Evolutionary conservation across 2,113 vertebrate species (phyloP).

Genomic region (western clawed frog (Xenopus tropicalis)): UCB_Xtro_10.0 CM004443.2:141651001-141651500

Average conservation of each 20-base stretch:
- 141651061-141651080: too few species aligned
- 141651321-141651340: not conserved
- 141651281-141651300: not conserved
- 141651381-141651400: slow-evolving; percentile 19
- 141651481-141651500: not conserved
- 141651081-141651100: too few species aligned
- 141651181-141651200: slow-evolving; percentile 6
- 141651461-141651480: slow-evolving; percentile 20
- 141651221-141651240: not conserved
- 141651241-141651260: not conserved
- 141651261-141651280: slow-evolving; percentile 5
- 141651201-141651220: slow-evolving; percentile 11
- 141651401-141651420: not conserved
- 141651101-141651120: too few species aligned
- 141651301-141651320: not conserved
- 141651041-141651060: too few species aligned
- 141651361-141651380: slow-evolving; percentile 30
- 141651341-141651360: not conserved
- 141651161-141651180: too few species aligned
- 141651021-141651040: too few species aligned
- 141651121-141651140: too few species aligned
- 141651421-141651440: too few species aligned
- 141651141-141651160: too few species aligned
- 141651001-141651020: too few species aligned
- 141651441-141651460: too few species aligned